These are phyloP conservation scores for Caenorhabditis brenneri DNA, from an alignment of 1,140 invertebrate species.

Conservation along the genomic window DNA sequence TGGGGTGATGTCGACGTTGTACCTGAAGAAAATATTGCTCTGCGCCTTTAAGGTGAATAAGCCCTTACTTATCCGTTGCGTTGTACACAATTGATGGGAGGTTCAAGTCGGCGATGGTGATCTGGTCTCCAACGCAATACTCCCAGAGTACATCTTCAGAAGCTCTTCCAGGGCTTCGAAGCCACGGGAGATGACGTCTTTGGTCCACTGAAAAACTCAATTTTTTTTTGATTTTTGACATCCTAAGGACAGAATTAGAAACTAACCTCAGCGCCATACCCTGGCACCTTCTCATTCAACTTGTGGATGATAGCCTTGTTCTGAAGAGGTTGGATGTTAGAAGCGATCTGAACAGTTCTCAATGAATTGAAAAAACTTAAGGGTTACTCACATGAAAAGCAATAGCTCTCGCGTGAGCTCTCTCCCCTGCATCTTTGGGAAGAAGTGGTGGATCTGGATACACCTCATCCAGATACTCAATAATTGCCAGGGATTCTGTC, in stretches of 20 bases:
- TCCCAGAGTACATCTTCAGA: not conserved
- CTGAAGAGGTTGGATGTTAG: constrained; percentile 10
- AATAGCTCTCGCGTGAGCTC: constrained; percentile 11
- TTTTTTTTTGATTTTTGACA: too few species aligned
- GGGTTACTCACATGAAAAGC: not conserved
- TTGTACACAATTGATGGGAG: constrained; percentile 1
- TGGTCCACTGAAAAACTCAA: not conserved
- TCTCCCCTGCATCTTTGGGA: not conserved
- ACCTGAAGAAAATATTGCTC: too few species aligned
- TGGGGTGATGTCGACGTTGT: not conserved
- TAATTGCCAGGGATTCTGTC: not conserved
- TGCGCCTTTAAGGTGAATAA: too few species aligned
- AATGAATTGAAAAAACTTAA: not conserved
- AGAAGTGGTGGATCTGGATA: not conserved
- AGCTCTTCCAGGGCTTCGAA: not conserved
- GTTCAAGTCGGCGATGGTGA: not conserved
- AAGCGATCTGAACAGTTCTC: not conserved
- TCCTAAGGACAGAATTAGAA: too few species aligned
- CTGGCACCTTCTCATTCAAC: too few species aligned
- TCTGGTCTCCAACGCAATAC: not conserved
- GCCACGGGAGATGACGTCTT: not conserved
- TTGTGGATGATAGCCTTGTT: not conserved
- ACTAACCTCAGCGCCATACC: too few species aligned
- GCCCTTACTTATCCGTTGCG: not conserved
- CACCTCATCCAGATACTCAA: constrained; percentile 7